Evolutionary conservation across 2,888 invertebrate genomes (phyloP).

Genomic region (Melanargia galathea): DNA sequence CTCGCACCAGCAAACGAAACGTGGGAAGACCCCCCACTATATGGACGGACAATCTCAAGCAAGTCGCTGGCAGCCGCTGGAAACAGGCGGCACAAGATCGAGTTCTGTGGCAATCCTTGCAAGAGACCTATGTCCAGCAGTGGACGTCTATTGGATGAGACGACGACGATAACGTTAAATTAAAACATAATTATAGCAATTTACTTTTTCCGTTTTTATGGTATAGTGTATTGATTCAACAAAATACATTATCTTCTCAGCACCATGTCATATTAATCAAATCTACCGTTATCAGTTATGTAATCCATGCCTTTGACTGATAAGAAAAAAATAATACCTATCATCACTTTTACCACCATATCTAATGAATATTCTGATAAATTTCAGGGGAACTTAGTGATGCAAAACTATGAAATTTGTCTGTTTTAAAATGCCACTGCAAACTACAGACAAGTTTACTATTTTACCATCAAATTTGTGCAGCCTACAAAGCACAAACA

Average conservation of each 20-base stretch:
- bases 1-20: too few species aligned
- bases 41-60: too few species aligned
- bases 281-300: constrained; percentile 24
- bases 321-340: constrained; percentile 34
- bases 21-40: too few species aligned
- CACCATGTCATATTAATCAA: neutral
- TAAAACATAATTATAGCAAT: neutral
- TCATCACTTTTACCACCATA: constrained; percentile 22
- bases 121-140: too few species aligned
- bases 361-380: constrained; percentile 27
- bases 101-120: too few species aligned
- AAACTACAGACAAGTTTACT: neutral
- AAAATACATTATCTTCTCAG: neutral
- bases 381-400: neutral
- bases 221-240: neutral
- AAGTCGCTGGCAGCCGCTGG: too few species aligned
- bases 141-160: too few species aligned
- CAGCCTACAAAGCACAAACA: too few species aligned
- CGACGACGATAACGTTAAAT: too few species aligned
- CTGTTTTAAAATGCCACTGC: too few species aligned
- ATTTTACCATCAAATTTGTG: too few species aligned
- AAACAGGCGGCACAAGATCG: too few species aligned
- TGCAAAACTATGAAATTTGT: neutral
- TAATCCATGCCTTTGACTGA: constrained; percentile 40
- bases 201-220: neutral